A percentile compares a stretch with the other conserved stretches of the same genome.
Evolutionary conservation across 1,140 invertebrate species (phyloP).

Genomic region (Pachypsylla venusta): DNA sequence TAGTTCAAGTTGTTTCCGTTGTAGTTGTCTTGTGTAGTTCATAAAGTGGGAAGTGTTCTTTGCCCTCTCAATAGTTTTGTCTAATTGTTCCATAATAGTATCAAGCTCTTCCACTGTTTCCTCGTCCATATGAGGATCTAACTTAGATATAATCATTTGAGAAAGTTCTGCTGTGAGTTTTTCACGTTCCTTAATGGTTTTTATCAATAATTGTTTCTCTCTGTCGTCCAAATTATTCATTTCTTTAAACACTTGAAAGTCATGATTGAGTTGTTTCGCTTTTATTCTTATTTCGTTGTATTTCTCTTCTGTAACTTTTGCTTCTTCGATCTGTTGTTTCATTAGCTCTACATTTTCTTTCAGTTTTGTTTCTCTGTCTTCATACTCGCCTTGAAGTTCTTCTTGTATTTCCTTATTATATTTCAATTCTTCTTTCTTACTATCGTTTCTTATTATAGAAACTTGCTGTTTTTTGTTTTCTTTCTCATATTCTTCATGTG

Average conservation of each 20-base stretch:
- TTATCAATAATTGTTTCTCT: neutral
- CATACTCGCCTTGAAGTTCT: neutral
- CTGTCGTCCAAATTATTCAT: neutral
- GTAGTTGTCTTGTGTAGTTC: too few relatives aligned
- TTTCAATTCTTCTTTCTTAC: neutral
- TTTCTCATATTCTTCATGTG: too few relatives aligned
- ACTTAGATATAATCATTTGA: neutral
- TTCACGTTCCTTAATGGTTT: neutral
- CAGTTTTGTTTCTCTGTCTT: neutral
- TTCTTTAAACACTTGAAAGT: neutral
- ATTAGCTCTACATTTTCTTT: neutral
- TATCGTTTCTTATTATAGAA: too few relatives aligned
- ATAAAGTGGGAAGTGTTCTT: conserved; percentile 6
- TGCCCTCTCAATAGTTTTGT: neutral
- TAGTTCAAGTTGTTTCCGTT: too few relatives aligned
- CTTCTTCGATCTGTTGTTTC: neutral
- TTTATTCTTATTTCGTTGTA: conserved; percentile 2
- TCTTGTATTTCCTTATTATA: neutral
- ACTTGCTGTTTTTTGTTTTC: too few relatives aligned
- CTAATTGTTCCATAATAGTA: neutral
- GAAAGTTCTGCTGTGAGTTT: neutral
- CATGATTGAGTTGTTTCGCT: neutral
- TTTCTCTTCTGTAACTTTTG: conserved; percentile 8
- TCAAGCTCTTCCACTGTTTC: neutral
- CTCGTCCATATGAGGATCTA: neutral